A percentile compares a stretch with the other conserved stretches of the same genome.
These are phyloP conservation scores for Leistus spinibarbis DNA, from an alignment of 2,888 invertebrate species.

Conservation along the genomic window DNA sequence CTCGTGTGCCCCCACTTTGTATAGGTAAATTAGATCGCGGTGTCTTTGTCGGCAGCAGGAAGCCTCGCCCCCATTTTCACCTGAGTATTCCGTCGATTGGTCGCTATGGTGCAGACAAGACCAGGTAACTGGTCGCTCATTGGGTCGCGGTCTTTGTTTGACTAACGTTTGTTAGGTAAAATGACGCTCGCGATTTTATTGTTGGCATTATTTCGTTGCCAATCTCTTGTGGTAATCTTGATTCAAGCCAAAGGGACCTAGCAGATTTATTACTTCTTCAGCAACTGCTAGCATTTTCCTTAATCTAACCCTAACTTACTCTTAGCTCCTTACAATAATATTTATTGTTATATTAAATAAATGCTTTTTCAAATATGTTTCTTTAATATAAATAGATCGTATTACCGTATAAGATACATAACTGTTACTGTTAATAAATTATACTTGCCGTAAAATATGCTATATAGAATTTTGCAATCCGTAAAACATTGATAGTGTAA, in stretches of 20 bases:
- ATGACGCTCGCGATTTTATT: neutral
- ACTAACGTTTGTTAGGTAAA: slow-evolving; percentile 1
- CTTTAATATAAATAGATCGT: too few relatives aligned
- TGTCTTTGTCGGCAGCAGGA: neutral
- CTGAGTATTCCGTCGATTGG: neutral
- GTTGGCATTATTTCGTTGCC: neutral
- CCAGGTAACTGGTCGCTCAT: neutral
- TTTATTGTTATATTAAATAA: too few relatives aligned
- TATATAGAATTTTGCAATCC: too few relatives aligned
- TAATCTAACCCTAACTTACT: too few relatives aligned
- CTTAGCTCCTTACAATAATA: too few relatives aligned
- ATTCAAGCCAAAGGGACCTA: neutral
- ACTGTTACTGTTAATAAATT: too few relatives aligned
- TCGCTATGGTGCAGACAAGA: neutral
- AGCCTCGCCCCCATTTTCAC: slow-evolving; percentile 1
- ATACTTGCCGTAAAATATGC: too few relatives aligned
- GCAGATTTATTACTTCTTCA: too few relatives aligned
- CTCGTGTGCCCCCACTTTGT: neutral
- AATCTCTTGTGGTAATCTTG: neutral
- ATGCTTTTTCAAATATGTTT: too few relatives aligned
- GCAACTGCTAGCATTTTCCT: too few relatives aligned
- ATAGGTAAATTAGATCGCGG: slow-evolving; percentile 10
- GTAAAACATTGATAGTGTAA: too few relatives aligned
- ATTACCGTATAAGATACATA: too few relatives aligned
- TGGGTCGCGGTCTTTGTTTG: neutral